Percentiles rank a stretch among this genome's conserved stretches.
Conservation (phyloP, 2,888 invertebrate species). For the Miltochrista miniata region DNA sequence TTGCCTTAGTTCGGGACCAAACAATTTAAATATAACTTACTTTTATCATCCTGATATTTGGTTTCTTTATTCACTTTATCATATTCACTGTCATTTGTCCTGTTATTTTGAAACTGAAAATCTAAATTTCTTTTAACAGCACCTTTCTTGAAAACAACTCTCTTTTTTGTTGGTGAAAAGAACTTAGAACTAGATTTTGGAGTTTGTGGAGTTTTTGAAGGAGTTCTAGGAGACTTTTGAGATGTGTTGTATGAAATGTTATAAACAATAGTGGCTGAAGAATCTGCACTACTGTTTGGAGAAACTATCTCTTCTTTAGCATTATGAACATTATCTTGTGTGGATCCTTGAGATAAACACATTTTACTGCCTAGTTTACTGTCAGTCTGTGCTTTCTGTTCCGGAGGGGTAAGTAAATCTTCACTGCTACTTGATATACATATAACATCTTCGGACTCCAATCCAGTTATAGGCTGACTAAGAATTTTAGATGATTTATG, state of each 20-base stretch:
- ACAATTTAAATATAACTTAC: constrained; percentile 49
- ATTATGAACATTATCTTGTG: background rate
- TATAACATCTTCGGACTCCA: background rate
- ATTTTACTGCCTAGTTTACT: background rate
- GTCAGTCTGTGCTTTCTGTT: background rate
- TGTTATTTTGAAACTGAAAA: constrained; percentile 24
- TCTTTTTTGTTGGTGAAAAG: constrained; percentile 66
- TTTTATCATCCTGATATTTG: constrained; percentile 63
- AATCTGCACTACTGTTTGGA: constrained; percentile 6
- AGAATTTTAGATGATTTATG: background rate
- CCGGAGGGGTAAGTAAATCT: background rate
- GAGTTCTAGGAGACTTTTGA: constrained; percentile 21
- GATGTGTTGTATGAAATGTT: constrained; percentile 19
- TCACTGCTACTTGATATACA: background rate
- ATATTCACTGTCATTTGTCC: constrained; percentile 27
- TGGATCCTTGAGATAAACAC: background rate
- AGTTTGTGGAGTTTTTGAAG: constrained; percentile 23
- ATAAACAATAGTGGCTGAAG: constrained; percentile 21
- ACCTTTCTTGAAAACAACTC: constrained; percentile 41
- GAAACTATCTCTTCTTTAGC: background rate
- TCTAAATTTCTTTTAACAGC: constrained; percentile 54
- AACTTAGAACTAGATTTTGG: constrained; percentile 44
- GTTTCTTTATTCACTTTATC: constrained; percentile 11
- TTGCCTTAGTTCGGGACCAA: too few species aligned
- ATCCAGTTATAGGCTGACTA: background rate